Percentiles rank a stretch among this genome's conserved stretches.
These are phyloP conservation scores for Malurus leucopterus DNA, from an alignment of 2,797 vertebrate species.

Conservation along the genomic window DNA sequence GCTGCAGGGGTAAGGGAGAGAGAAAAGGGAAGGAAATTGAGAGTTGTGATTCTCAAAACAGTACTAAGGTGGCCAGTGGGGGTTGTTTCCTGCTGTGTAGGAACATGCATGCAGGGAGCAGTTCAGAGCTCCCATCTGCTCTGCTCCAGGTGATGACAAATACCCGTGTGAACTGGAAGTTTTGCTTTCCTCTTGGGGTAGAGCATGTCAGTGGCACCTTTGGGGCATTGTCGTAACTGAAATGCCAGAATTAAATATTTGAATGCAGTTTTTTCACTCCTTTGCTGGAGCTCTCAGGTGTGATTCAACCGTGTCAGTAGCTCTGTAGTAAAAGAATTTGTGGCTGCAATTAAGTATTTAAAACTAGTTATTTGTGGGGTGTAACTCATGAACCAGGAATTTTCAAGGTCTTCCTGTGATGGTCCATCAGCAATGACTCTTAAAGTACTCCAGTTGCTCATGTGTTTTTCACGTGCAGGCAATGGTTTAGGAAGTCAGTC, in stretches of 20 bases:
- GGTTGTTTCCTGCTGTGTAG: not conserved
- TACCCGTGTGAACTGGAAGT: fast-evolving
- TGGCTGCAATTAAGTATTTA: not conserved
- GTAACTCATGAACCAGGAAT: not conserved
- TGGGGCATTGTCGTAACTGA: not conserved
- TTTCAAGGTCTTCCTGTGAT: not conserved
- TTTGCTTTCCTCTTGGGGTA: not conserved
- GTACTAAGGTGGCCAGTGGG: not conserved
- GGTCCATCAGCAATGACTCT: not conserved
- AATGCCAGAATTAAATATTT: not conserved
- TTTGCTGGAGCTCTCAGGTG: not conserved
- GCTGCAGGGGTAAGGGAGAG: not conserved
- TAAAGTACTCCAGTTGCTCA: not conserved
- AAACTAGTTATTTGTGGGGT: not conserved
- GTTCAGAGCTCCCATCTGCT: not conserved
- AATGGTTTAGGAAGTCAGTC: not conserved
- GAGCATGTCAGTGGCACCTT: not conserved
- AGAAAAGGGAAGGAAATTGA: not conserved
- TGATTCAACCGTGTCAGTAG: not conserved
- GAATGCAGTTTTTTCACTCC: not conserved
- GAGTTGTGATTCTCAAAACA: not conserved
- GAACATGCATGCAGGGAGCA: not conserved
- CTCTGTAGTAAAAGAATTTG: not conserved
- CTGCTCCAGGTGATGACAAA: not conserved
- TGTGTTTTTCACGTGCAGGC: not conserved